These are phyloP conservation scores for Pedionomus torquatus DNA, from an alignment of 2,113 vertebrate genomes.

Conservation along the genomic window DNA sequence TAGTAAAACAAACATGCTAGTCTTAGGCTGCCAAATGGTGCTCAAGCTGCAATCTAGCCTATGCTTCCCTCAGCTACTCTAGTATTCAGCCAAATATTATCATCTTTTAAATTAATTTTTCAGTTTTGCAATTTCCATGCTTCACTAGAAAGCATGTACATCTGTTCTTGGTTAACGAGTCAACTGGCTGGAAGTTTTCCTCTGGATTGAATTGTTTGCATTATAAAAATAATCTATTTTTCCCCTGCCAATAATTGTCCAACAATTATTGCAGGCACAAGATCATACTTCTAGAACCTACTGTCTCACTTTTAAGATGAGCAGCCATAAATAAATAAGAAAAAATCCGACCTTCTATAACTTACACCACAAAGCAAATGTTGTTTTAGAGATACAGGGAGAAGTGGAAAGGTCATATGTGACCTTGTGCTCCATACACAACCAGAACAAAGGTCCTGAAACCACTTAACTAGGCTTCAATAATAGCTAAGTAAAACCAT, in stretches of 20 bases:
- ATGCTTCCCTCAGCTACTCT: background rate
- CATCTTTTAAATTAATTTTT: background rate
- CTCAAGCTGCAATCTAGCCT: background rate
- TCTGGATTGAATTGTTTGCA: background rate
- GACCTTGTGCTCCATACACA: background rate
- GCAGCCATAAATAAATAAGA: background rate
- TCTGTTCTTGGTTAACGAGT: background rate
- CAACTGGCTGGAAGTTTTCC: background rate
- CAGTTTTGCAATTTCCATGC: background rate
- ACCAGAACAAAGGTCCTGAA: slow-evolving; percentile 11
- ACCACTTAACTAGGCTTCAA: background rate
- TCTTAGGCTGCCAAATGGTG: background rate
- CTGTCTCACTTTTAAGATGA: background rate
- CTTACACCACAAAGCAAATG: background rate
- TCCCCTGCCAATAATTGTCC: background rate
- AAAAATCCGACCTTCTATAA: background rate
- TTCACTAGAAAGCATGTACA: background rate
- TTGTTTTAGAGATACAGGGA: background rate
- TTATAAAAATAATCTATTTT: background rate
- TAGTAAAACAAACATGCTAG: background rate
- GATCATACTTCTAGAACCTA: background rate
- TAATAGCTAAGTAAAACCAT: slow-evolving; percentile 19
- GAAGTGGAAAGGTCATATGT: background rate
- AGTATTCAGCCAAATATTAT: background rate
- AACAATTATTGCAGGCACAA: background rate